Conservation (phyloP, 2,888 invertebrate species). For the Drosophila gaucha region DNA sequence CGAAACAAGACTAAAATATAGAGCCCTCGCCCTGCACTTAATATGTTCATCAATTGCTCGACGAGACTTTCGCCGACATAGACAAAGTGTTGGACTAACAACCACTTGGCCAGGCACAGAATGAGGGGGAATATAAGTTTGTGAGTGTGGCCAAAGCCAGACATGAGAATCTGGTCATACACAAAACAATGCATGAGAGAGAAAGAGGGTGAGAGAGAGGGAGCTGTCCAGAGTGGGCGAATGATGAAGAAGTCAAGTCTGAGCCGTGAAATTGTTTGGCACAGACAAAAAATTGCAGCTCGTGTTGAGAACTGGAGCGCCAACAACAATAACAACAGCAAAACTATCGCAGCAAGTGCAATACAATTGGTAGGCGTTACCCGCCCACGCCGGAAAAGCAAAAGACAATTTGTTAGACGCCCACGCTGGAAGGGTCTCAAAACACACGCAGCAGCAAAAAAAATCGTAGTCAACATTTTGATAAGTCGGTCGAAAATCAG, state of each 20-base stretch:
- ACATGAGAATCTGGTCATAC: constrained; percentile 52
- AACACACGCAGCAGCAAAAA: constrained; percentile 8
- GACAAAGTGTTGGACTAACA: constrained; percentile 66
- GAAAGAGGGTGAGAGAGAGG: background rate
- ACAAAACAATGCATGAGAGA: constrained; percentile 35
- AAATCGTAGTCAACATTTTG: constrained; percentile 24
- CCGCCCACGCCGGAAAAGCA: constrained; percentile 28
- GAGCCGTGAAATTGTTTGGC: constrained; percentile 57
- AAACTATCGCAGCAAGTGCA: constrained; percentile 40
- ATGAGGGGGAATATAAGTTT: background rate
- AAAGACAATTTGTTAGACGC: constrained; percentile 58
- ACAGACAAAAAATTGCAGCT: constrained; percentile 45
- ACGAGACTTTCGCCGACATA: constrained; percentile 61
- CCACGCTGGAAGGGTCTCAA: constrained; percentile 17
- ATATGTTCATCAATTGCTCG: constrained; percentile 79
- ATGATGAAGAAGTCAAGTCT: constrained; percentile 45
- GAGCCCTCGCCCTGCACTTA: constrained; percentile 71
- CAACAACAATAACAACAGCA: constrained; percentile 11
- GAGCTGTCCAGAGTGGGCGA: background rate
- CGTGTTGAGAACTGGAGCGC: constrained; percentile 51
- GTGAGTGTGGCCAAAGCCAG: constrained; percentile 2
- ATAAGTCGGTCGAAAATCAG: constrained; percentile 31
- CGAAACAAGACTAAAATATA: constrained; percentile 54
- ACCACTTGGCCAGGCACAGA: constrained; percentile 23
- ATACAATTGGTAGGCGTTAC: constrained; percentile 30